phyloP scores from a whole-genome alignment of 2,113 vertebrate species.

The Pimephales promelas region DNA sequence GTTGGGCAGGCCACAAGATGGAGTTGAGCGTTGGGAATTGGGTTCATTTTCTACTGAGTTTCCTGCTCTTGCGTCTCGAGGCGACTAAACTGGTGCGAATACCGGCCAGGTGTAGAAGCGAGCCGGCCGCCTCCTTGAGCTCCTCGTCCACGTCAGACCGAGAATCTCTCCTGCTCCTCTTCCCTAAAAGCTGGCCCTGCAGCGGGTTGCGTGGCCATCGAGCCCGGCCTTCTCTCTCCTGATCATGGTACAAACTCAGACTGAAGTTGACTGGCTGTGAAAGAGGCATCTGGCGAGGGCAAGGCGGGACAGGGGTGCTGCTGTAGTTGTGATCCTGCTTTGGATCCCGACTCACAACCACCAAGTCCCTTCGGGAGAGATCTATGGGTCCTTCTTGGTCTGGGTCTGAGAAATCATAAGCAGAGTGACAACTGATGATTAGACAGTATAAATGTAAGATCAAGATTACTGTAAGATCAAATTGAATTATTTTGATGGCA shows the following conservation, averaged over 20 bases:
- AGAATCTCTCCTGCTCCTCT: constrained; percentile 78
- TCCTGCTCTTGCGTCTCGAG: constrained; percentile 84
- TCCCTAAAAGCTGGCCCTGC: constrained; percentile 73
- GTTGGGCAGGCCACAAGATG: constrained; percentile 45
- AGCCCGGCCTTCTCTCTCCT: constrained; percentile 77
- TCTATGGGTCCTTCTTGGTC: constrained; percentile 79
- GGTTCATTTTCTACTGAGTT: constrained; percentile 87
- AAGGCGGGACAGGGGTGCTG: constrained; percentile 79
- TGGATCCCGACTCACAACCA: constrained; percentile 85
- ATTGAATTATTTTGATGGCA: no score
- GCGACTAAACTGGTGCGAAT: constrained; percentile 88
- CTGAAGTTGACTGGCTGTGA: constrained; percentile 80
- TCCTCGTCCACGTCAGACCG: constrained; percentile 94
- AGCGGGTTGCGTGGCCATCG: constrained; percentile 63
- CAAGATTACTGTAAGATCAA: background rate
- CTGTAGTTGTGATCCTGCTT: constrained; percentile 99
- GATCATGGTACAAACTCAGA: constrained; percentile 90
- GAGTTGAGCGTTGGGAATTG: constrained; percentile 51
- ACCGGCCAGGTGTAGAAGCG: constrained; percentile 94
- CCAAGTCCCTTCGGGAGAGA: constrained; percentile 76
- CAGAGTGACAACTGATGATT: background rate
- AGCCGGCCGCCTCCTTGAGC: constrained; percentile 97
- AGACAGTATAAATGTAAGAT: background rate
- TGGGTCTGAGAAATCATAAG: constrained; percentile 40
- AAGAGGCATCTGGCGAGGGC: constrained; percentile 86